phyloP scores from a whole-genome alignment of 1,140 invertebrate species.

The Aphelinus certus region DNA sequence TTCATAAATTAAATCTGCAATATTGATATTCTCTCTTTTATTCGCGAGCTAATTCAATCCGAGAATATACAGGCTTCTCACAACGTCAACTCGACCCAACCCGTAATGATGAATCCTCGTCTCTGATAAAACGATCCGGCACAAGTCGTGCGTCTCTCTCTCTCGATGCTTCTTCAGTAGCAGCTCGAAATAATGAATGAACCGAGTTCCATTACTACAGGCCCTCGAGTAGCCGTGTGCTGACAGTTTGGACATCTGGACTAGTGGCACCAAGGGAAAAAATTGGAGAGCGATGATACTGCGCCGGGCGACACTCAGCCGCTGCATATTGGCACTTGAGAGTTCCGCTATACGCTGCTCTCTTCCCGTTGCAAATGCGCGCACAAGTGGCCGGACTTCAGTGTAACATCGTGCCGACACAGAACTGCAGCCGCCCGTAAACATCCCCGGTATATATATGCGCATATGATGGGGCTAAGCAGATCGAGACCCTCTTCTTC shows the following conservation, averaged over 20 bases:
- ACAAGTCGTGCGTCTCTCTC: not conserved
- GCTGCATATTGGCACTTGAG: slow-evolving; percentile 41
- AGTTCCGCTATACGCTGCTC: not conserved
- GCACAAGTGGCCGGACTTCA: slow-evolving; percentile 40
- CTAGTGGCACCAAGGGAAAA: not conserved
- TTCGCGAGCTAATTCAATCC: too few species aligned
- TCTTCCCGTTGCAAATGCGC: not conserved
- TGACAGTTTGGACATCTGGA: slow-evolving; percentile 20
- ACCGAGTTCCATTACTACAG: too few species aligned
- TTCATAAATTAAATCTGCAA: too few species aligned
- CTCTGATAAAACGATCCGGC: too few species aligned
- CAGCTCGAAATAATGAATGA: not conserved
- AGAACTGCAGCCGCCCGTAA: slow-evolving; percentile 40
- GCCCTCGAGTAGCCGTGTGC: not conserved
- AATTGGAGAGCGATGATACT: slow-evolving; percentile 40
- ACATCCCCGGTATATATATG: slow-evolving; percentile 10
- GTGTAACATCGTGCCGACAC: slow-evolving; percentile 50
- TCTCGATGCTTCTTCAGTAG: slow-evolving; percentile 13
- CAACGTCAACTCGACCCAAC: too few species aligned
- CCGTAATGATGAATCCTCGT: too few species aligned
- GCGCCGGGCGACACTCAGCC: slow-evolving; percentile 27
- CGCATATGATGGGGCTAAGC: not conserved
- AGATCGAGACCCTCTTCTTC: not conserved
- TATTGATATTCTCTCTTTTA: too few species aligned
- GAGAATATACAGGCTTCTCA: too few species aligned